Conservation (phyloP, 2,888 invertebrate species). For the Enchytraeus crypticus region DNA sequence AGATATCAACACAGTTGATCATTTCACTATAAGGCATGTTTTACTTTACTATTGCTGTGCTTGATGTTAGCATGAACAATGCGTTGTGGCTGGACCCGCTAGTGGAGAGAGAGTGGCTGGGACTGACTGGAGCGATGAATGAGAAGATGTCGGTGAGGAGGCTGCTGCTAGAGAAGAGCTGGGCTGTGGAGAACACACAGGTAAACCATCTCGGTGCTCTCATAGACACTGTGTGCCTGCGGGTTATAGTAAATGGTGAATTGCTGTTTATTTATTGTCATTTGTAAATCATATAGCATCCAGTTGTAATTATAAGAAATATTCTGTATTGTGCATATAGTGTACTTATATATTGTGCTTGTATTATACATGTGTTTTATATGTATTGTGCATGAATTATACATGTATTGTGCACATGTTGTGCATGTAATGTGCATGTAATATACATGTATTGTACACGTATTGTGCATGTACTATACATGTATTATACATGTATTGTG, state of each 20-base stretch:
- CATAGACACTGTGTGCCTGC: not conserved
- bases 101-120: conserved; percentile 55
- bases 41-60: no score
- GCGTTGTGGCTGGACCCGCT: conserved; percentile 61
- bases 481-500: no score
- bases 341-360: not conserved
- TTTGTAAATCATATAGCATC: no score
- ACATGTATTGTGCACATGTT: no score
- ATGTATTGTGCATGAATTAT: no score
- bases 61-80: conserved; percentile 56
- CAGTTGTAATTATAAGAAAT: no score
- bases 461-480: no score
- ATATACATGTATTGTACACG: no score
- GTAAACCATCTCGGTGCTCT: not conserved
- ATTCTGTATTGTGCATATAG: not conserved
- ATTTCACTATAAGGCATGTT: no score
- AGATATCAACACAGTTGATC: no score
- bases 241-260: not conserved
- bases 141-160: conserved; percentile 41
- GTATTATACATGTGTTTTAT: not conserved
- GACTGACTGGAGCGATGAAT: conserved; percentile 51
- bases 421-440: no score
- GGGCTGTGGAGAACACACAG: conserved; percentile 15
- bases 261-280: no score
- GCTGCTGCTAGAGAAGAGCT: conserved; percentile 3